Percentiles rank a stretch among this genome's conserved stretches.
Evolutionary conservation across 2,113 vertebrate species (phyloP).

Genomic region (Sterna hirundo): DNA sequence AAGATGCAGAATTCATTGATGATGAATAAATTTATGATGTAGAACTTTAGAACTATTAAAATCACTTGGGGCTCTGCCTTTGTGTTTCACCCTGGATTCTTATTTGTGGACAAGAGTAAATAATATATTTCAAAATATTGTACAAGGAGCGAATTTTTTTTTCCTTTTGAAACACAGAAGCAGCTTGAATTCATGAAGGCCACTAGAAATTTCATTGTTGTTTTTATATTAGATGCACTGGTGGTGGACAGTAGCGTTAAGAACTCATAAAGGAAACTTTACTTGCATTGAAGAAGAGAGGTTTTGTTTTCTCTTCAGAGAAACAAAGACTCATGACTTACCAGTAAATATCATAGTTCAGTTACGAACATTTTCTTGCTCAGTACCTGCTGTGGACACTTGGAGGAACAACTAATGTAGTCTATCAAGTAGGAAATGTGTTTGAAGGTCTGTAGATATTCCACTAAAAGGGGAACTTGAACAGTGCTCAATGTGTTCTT

Average conservation of each 20-base stretch:
- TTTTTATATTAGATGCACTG: background rate
- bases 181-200: background rate
- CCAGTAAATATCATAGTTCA: background rate
- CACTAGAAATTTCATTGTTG: background rate
- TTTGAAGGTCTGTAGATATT: background rate
- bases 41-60: background rate
- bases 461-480: background rate
- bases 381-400: background rate
- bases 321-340: background rate
- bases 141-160: background rate
- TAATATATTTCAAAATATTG: background rate
- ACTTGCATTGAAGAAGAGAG: background rate
- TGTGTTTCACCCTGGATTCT: background rate
- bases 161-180: background rate
- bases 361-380: background rate
- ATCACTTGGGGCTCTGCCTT: background rate
- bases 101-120: background rate
- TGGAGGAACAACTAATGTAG: background rate
- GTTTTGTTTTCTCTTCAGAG: background rate
- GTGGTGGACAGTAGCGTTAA: background rate
- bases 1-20: background rate
- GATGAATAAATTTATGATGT: conserved; percentile 5
- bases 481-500: background rate
- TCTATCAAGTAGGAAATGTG: background rate
- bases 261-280: background rate